Evolutionary conservation across 2,797 vertebrate genomes (phyloP).

Genomic region (Valencia hispanica): DNA sequence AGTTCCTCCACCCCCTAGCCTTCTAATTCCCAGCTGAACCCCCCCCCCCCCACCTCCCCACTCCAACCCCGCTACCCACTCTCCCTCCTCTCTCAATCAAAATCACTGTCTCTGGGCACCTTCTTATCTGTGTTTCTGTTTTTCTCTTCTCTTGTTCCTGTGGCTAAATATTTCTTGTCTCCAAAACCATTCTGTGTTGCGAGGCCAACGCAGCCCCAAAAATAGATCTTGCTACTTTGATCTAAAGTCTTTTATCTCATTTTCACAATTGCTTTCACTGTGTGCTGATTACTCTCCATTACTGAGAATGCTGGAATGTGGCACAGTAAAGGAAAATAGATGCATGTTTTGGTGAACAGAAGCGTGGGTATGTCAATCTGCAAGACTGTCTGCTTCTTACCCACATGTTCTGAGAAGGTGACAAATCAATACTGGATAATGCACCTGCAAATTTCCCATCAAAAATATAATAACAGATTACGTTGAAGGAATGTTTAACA

Average conservation of each 20-base stretch:
- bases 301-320: slow-evolving; percentile 8
- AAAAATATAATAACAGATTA: slow-evolving; percentile 15
- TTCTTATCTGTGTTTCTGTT: slow-evolving; percentile 50
- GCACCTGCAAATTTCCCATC: slow-evolving; percentile 6
- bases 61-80: slow-evolving; percentile 5
- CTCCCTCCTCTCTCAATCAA: slow-evolving; percentile 58
- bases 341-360: slow-evolving; percentile 1
- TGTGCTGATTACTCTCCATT: slow-evolving; percentile 7
- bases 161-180: slow-evolving; percentile 41
- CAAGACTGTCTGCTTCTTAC: neutral
- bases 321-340: neutral
- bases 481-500: slow-evolving; percentile 1
- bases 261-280: slow-evolving; percentile 8
- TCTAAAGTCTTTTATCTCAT: slow-evolving; percentile 31
- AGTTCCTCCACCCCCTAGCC: slow-evolving; percentile 36
- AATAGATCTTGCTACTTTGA: slow-evolving; percentile 39
- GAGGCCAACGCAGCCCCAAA: slow-evolving; percentile 22
- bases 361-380: fast-evolving
- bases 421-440: slow-evolving; percentile 20
- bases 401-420: slow-evolving; percentile 23
- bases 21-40: slow-evolving; percentile 62
- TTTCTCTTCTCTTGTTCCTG: slow-evolving; percentile 22
- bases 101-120: slow-evolving; percentile 63
- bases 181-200: slow-evolving; percentile 49
- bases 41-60: slow-evolving; percentile 23